Evolutionary conservation across 2,113 vertebrate genomes (phyloP).

Genomic region (Macrotus californicus): DNA sequence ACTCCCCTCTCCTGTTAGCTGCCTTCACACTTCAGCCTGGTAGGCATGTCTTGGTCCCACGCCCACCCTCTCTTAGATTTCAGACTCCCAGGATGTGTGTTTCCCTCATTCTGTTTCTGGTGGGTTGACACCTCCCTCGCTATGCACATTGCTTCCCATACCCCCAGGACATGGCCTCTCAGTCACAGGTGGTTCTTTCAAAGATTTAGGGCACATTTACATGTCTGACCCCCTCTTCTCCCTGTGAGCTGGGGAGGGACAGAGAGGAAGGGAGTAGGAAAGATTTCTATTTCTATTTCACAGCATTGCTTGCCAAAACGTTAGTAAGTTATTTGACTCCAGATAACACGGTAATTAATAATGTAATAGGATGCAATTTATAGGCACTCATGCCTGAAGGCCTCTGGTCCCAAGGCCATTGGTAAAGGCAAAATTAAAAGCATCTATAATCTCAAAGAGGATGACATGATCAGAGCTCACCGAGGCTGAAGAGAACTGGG

Average conservation of each 20-base stretch:
- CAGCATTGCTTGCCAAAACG: conserved; percentile 9
- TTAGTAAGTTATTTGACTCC: conserved; percentile 52
- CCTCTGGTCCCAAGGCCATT: conserved; percentile 47
- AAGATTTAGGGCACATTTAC: not conserved
- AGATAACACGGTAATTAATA: conserved; percentile 63
- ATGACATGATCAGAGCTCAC: not conserved
- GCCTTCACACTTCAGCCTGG: not conserved
- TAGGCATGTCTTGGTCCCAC: not conserved
- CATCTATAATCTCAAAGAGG: conserved; percentile 54
- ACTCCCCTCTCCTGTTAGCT: too few relatives aligned
- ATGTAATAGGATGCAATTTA: conserved; percentile 67
- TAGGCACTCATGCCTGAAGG: conserved; percentile 59
- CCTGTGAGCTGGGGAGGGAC: not conserved
- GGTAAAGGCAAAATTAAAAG: conserved; percentile 63
- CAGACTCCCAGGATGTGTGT: not conserved
- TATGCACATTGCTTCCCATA: not conserved
- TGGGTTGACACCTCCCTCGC: not conserved
- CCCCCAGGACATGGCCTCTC: not conserved
- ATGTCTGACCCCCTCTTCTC: not conserved
- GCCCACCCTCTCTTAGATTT: not conserved
- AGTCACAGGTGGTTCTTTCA: not conserved
- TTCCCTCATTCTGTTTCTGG: not conserved
- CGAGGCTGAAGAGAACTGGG: not conserved
- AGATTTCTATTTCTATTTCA: conserved; percentile 23
- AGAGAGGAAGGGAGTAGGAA: not conserved